Conservation (phyloP, 2,888 invertebrate genomes). For the Sinopyrophorus schimmeli region DNA sequence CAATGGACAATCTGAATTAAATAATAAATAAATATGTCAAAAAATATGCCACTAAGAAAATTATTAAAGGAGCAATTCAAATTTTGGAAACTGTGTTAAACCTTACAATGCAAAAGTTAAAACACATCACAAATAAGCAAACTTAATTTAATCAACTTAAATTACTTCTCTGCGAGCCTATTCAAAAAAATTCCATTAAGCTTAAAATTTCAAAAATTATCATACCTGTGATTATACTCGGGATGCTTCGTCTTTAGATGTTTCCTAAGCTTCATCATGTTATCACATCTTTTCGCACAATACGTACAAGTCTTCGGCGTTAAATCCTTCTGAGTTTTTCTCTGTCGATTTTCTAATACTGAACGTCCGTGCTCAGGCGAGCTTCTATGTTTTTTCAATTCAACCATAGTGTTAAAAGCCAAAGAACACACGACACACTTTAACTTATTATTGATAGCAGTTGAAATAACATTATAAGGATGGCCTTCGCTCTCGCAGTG, state of each 20-base stretch:
- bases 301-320: conserved; percentile 63
- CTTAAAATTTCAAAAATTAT: background rate
- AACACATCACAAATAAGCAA: no score
- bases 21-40: no score
- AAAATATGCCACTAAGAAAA: no score
- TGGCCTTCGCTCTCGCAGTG: conserved; percentile 61
- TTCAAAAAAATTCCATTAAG: no score
- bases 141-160: no score
- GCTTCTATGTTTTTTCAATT: conserved; percentile 69
- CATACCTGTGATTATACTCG: conserved; percentile 64
- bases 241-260: conserved; percentile 67
- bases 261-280: conserved; percentile 62
- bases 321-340: conserved; percentile 44
- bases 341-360: conserved; percentile 54
- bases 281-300: conserved; percentile 60
- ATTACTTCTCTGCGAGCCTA: no score
- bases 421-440: conserved; percentile 67
- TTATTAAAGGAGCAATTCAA: no score
- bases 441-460: conserved; percentile 66
- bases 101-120: no score
- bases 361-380: conserved; percentile 66
- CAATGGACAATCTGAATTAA: no score
- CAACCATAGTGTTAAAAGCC: conserved; percentile 63
- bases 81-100: no score
- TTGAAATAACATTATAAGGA: conserved; percentile 57